Evolutionary conservation across 2,888 invertebrate species (phyloP), one percentile per base, ranked within the genome.

Genomic region (Marasmarcha lunaedactyla): DNA sequence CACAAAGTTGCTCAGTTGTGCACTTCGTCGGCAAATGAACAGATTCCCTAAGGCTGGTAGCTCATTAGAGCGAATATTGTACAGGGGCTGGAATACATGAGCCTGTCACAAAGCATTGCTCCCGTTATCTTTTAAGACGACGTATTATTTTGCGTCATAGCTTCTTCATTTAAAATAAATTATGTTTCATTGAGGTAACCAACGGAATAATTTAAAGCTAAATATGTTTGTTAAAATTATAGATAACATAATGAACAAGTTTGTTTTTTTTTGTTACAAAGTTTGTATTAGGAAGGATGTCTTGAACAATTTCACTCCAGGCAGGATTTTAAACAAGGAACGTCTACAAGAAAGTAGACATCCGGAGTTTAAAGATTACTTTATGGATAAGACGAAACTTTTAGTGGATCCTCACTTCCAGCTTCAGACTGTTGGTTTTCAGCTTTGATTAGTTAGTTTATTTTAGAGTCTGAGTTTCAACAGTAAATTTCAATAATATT

Each of bases 21-120:
- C 64, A 68, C 61, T 63, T 61, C 60, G 61, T 60, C 59, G 59
- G 59, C 52, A 71, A 77, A 77, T 69, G 66, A 74, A 69, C 63
- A 69, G 62, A 66, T 63, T 71, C 71, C 70, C 71, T 52, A 52
- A 58, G 71, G 71, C 68, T 57, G 54, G 50, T 36, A 52, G 61
- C 67, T 72, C 71, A 74, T 76, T 74, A 73, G 65, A 51, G 56
- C 49, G 50, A 54, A 57, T 59, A 61, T 60, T 61, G 54, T 52
- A 50, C 53, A 49, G 54, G 50, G 55, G 50, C 43, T 45, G 50
- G 57, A 58, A 58, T 57, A 50, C 53, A 57, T 57, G 49, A 11
- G 49, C 54, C 51, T 58, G 49, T 51, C 51, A 45, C 33, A 49
- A 51, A 42, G 49, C 46, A 46, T 42, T 43, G 43, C 44, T 51